Evolutionary conservation across 2,888 invertebrate genomes (phyloP), one percentile per base, ranked within the genome.

Genomic region (Coecobrya sp.): DNA sequence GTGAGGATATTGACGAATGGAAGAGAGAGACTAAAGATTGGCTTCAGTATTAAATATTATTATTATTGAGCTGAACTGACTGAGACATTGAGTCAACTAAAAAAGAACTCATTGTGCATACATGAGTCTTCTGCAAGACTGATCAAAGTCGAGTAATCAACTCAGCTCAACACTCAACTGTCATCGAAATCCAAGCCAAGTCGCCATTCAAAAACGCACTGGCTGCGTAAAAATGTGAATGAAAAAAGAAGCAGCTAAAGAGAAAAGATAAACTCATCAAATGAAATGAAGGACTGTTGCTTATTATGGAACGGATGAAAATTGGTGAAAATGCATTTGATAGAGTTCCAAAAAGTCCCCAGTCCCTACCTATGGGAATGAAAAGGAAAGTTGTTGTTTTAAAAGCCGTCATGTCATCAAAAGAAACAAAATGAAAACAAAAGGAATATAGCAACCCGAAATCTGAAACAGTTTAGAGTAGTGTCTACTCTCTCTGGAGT

Each of bases 81-180:
- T 25, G 65, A 65, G 65, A 65, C 65, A 7, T 10, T 73, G 49
- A 73, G 7, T 22, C 55, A 30, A 62, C 30, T 45, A 27, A 87
- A 86, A 70, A 65, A 27, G 70, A 70, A 81, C 59, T 91, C 87
- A 91, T 87, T 91, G 91, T 91, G 84, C 87, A 91, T 87, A 91
- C 87, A 91, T 91, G 91, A 91, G 91, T 82, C 91, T 91, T 91
- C 91, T 87, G 91, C 87, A 87, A 91, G 82, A 87, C 25, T 82
- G 91, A 91, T 91, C 91, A 91, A 91, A 91, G 84, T 62, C 22
- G 52, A 45, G 91, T 87, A 87, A 91, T 87, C 91, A 91, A 91
- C 81, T 87, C 87, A 68, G 68, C 73, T 42, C 73, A 62, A 86
- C 86, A 91, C 91, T 86, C 86, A 91, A 91, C 84, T 84, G 27